Conservation (phyloP, 2,888 invertebrate species). For the Phrixothrix hirtus region DNA sequence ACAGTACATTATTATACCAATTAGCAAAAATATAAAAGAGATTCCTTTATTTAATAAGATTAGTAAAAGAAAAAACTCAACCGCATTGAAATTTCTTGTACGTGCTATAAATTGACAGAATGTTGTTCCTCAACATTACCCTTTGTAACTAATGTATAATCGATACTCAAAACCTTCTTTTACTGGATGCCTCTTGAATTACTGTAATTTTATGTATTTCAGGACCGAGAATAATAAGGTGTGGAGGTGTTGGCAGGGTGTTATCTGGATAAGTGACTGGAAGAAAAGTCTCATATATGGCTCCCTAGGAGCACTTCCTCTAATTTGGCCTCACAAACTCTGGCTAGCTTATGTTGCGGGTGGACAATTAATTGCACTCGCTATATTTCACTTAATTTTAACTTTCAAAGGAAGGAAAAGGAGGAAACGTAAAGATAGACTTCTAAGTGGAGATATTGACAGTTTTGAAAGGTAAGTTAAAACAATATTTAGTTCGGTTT, state of each 20-base stretch:
- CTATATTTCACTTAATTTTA: constrained; percentile 54
- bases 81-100: constrained; percentile 17
- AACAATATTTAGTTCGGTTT: no score
- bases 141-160: constrained; percentile 21
- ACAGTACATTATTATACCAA: constrained; percentile 7
- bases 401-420: constrained; percentile 46
- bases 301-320: constrained; percentile 49
- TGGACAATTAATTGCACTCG: constrained; percentile 55
- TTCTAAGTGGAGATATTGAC: constrained; percentile 50
- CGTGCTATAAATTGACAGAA: constrained; percentile 19
- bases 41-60: constrained; percentile 16
- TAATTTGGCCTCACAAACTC: constrained; percentile 54
- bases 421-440: constrained; percentile 46
- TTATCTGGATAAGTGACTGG: constrained; percentile 51
- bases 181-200: constrained; percentile 7
- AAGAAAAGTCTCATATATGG: constrained; percentile 51
- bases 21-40: constrained; percentile 5
- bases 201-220: constrained; percentile 32
- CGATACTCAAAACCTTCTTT: constrained; percentile 16
- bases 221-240: constrained; percentile 48
- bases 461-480: constrained; percentile 52
- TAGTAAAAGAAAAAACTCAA: constrained; percentile 11
- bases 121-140: constrained; percentile 11
- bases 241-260: constrained; percentile 49
- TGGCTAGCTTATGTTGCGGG: constrained; percentile 61